These are phyloP conservation scores for Platyrinchus mystaceus DNA, from an alignment of 2,797 vertebrate genomes.

Conservation along the genomic window DNA sequence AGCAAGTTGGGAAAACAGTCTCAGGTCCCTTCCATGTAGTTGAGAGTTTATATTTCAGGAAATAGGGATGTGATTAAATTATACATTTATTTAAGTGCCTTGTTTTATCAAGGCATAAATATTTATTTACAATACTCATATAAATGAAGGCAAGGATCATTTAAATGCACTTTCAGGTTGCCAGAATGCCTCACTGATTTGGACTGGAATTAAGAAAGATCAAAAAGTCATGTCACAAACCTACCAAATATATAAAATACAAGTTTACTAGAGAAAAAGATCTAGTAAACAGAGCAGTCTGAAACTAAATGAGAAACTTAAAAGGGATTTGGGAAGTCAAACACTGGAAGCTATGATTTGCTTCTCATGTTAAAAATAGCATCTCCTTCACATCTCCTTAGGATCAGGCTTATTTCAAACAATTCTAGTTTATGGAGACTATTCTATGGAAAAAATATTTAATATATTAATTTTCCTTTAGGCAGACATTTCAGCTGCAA, in stretches of 20 bases:
- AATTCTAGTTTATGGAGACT: conserved; percentile 33
- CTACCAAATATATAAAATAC: neutral
- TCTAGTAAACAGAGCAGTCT: conserved; percentile 67
- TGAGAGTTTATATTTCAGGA: neutral
- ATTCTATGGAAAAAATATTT: conserved; percentile 35
- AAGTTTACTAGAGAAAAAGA: conserved; percentile 67
- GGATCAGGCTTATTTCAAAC: conserved; percentile 62
- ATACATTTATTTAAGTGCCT: neutral
- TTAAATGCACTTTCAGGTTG: neutral
- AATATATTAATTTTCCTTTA: conserved; percentile 47
- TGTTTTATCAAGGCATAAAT: conserved; percentile 1
- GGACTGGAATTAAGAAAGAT: conserved; percentile 1
- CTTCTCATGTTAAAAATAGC: conserved; percentile 70
- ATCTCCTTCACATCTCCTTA: conserved; percentile 46
- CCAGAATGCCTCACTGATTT: neutral
- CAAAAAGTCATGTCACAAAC: neutral
- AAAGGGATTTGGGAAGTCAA: conserved; percentile 73
- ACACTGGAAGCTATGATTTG: conserved; percentile 67
- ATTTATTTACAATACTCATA: neutral
- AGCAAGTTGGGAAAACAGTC: neutral
- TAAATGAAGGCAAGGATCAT: neutral
- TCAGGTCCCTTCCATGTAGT: neutral
- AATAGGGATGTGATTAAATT: neutral
- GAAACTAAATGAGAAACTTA: conserved; percentile 70
- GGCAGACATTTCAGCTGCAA: conserved; percentile 23